Conservation (phyloP, 2,797 vertebrate genomes). For the Nannoperca australis region DNA sequence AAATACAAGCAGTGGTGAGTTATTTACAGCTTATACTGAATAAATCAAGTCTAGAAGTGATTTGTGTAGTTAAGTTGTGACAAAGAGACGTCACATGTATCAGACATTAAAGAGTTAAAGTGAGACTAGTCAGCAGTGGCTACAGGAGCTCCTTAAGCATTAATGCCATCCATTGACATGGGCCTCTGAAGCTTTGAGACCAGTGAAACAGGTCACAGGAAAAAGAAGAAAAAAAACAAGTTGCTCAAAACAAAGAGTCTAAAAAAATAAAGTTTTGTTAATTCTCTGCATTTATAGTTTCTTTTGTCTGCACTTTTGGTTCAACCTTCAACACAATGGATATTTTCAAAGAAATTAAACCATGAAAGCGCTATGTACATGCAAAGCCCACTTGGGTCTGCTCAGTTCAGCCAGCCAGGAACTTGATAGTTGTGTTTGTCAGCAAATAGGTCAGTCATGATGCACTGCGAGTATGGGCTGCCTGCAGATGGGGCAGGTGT, state of each 20-base stretch:
- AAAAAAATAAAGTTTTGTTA: constrained; percentile 91
- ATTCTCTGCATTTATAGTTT: constrained; percentile 86
- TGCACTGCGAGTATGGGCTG: constrained; percentile 90
- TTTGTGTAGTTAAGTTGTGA: constrained; percentile 72
- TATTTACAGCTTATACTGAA: constrained; percentile 83
- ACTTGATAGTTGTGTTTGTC: constrained; percentile 47
- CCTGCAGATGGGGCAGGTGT: constrained; percentile 96
- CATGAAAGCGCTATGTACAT: constrained; percentile 87
- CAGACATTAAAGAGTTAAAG: constrained; percentile 65
- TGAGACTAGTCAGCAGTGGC: constrained; percentile 74
- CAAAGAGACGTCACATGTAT: constrained; percentile 63
- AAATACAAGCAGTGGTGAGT: constrained; percentile 75
- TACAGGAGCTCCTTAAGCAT: constrained; percentile 75
- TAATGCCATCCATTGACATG: constrained; percentile 70
- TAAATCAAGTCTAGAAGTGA: constrained; percentile 69
- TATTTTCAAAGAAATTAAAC: constrained; percentile 78
- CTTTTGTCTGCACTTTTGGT: constrained; percentile 77
- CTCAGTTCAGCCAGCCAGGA: constrained; percentile 75
- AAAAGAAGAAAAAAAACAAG: constrained; percentile 61
- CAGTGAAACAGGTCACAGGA: constrained; percentile 61
- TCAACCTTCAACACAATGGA: constrained; percentile 81
- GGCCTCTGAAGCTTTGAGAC: constrained; percentile 68
- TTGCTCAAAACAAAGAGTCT: constrained; percentile 78
- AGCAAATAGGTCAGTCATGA: constrained; percentile 82
- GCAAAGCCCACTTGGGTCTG: constrained; percentile 73